These are phyloP conservation scores for Ashinkailepas kermadecensis DNA, from an alignment of 2,888 invertebrate species.

Conservation along the genomic window DNA sequence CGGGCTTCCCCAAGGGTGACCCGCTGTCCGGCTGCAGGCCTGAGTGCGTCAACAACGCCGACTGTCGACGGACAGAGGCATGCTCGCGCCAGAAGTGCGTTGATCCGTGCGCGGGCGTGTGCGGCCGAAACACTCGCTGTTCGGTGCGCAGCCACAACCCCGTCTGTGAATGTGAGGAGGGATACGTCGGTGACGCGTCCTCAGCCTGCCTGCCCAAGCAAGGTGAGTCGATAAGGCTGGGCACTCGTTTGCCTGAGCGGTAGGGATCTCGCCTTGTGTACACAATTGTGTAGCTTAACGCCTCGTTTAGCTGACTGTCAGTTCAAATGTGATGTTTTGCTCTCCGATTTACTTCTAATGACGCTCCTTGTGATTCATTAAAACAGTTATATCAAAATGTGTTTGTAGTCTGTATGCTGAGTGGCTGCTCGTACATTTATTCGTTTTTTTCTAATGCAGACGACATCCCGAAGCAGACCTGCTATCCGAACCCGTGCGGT, in stretches of 20 bases:
- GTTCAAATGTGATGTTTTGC: too few relatives aligned
- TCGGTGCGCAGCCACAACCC: slow-evolving; percentile 58
- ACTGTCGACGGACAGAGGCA: slow-evolving; percentile 70
- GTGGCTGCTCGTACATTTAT: too few relatives aligned
- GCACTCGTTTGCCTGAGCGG: too few relatives aligned
- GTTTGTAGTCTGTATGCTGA: too few relatives aligned
- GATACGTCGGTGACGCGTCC: slow-evolving; percentile 70
- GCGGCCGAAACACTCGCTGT: slow-evolving; percentile 71
- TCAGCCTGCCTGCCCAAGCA: slow-evolving; percentile 51
- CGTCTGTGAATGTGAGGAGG: slow-evolving; percentile 61
- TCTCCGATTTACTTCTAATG: too few relatives aligned
- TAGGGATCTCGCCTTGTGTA: too few relatives aligned
- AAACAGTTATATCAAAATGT: too few relatives aligned
- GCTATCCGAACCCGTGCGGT: slow-evolving; percentile 49
- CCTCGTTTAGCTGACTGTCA: too few relatives aligned
- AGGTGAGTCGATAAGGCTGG: slow-evolving; percentile 23
- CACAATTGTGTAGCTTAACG: too few relatives aligned
- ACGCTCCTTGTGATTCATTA: too few relatives aligned
- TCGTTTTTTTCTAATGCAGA: not conserved
- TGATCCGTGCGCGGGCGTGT: slow-evolving; percentile 50
- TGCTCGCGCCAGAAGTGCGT: slow-evolving; percentile 73
- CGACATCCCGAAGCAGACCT: not conserved
- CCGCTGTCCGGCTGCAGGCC: slow-evolving; percentile 67
- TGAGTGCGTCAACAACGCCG: slow-evolving; percentile 74
- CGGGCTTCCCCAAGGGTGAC: slow-evolving; percentile 64